Base-by-base conservation (phyloP, 1,140 invertebrate genomes). In the Leptopilina clavipes region DNA sequence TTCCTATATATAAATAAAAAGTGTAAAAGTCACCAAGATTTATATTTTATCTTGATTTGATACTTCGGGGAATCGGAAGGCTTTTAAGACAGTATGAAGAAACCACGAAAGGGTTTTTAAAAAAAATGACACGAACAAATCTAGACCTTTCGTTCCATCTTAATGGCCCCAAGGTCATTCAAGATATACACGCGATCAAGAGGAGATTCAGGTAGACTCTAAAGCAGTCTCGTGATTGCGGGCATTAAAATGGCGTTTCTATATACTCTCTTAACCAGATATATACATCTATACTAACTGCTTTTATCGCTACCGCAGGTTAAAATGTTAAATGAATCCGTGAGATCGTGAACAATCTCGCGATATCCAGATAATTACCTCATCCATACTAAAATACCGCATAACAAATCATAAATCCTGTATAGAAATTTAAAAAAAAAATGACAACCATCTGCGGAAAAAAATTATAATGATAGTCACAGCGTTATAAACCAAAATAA, bases 141-240 rank as follows among this genome's bases (percentile, higher is more conserved):
- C 56, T 65, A 22, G 56, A 25, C 56, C 56, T 65, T 31, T 65
- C 19, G 9, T 14, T 31, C 56, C 56, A 31, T 65, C 22, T 65
- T 65, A 65, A 65, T 65, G 22, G 56, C 56, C 56, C 56, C 56
- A 65, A 65, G 56, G 56, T 65, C 56, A 65, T 65, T 31, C 56
- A 11, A 12, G 56, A 65, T 31, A 65, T 10, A 65, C 56, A 65
- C 56, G 22, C 56, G 22, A 31, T 65, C 56, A 25, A 31, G 56
- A 25, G 25, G 56, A n/a, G 54, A 65, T 65, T 65, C 56, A 65
- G 56, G 56, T 65, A 65, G 22, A 65, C 8, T 65, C 56, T 65
- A 65, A 65, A 65, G 22, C 56, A 37, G 22, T 65, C 56, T 65
- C 25, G 56, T 65, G 56, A 31, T 65, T 31, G 22, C 11, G 56